phyloP scores from a whole-genome alignment of 2,888 invertebrate species.

The Lasioglossum pauxillum region DNA sequence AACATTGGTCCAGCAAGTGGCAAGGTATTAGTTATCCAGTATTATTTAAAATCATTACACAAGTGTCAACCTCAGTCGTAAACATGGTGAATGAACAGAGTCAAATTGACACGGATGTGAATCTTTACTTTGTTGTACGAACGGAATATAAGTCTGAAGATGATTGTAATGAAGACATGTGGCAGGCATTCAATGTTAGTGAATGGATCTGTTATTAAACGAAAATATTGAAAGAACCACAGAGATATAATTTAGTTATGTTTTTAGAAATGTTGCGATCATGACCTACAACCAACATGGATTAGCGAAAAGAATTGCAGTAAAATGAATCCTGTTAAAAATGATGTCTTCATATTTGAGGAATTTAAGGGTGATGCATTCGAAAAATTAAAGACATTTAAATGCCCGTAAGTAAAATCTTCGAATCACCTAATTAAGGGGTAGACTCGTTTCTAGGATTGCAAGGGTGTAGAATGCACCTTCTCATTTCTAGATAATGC shows the following conservation, averaged over 20 bases:
- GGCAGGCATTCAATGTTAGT: conserved; percentile 87
- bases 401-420: conserved; percentile 88
- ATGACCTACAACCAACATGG: conserved; percentile 88
- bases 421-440: neutral
- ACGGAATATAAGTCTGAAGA: conserved; percentile 84
- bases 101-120: conserved; percentile 71
- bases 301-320: conserved; percentile 87
- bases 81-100: conserved; percentile 58
- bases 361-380: conserved; percentile 91
- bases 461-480: no score
- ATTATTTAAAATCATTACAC: neutral
- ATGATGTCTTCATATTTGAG: conserved; percentile 92
- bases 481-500: no score
- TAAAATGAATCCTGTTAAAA: conserved; percentile 86
- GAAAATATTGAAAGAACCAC: neutral
- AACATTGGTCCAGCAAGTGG: neutral
- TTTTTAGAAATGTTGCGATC: conserved; percentile 87
- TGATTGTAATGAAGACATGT: conserved; percentile 87
- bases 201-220: conserved; percentile 5
- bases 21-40: neutral
- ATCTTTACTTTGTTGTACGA: conserved; percentile 86
- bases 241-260: neutral
- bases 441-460: no score
- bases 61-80: neutral
- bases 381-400: conserved; percentile 87